Base-by-base conservation (phyloP, 2,888 invertebrate genomes). In the Dryococelus australis region DNA sequence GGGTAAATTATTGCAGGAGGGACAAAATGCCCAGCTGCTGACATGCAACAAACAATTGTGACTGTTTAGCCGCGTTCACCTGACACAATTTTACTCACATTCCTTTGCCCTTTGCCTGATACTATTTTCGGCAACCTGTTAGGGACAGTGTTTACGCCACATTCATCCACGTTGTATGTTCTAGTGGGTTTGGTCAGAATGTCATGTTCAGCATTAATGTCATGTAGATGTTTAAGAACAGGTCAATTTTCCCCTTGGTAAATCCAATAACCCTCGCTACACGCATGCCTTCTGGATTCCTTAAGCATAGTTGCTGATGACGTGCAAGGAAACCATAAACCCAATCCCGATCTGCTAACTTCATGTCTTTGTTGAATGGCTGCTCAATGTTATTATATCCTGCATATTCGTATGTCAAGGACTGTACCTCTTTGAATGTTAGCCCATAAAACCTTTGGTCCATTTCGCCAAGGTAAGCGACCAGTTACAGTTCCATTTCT, bases 121-220 rank as follows among this genome's bases (percentile, higher is more conserved):
- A n/a, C n/a, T n/a, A n/a, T n/a, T n/a, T n/a, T n/a, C n/a, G n/a
- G n/a, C n/a, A n/a, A n/a, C n/a, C n/a, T n/a, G n/a, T n/a, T n/a
- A n/a, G 65, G 65, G 65, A 65, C 65, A 65, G 65, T 65, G 65
- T 65, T 65, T 16, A 65, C 10, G 24, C 65, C 65, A 65, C 65
- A 12, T 65, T 65, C 65, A 65, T 65, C 65, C 65, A 65, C 16
- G 65, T 65, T 65, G 65, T 65, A 65, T 16, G 16, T 16, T 24
- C 65, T 65, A 65, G 65, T 65, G 65, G 65, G 65, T 65, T 65
- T 65, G 65, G 65, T 65, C 65, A 65, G 65, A 16, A 65, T 65
- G 20, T 65, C 65, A n/a, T n/a, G n/a, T n/a, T n/a, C n/a, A n/a
- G n/a, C n/a, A n/a, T n/a, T n/a, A n/a, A n/a, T n/a, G n/a, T n/a